A percentile compares a stretch with the other conserved stretches of the same genome.
Conservation (phyloP, 37 sponge, comb jelly and placozoan genomes). For the Halichondria panicea region DNA sequence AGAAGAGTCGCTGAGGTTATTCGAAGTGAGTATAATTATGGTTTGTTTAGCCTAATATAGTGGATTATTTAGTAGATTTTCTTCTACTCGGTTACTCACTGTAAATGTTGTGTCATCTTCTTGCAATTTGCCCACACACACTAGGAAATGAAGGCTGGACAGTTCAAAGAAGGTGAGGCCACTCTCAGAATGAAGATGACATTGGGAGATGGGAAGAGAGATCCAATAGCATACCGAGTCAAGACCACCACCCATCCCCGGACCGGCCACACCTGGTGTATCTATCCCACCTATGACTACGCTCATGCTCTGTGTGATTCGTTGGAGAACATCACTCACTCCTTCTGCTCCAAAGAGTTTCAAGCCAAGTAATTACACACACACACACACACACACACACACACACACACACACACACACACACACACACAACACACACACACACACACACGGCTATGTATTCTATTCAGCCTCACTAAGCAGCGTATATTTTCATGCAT, state of each 20-base stretch:
- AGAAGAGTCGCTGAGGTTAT: constrained; percentile 84
- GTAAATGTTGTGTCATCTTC: background rate
- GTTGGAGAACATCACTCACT: constrained; percentile 97
- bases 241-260: constrained; percentile 90
- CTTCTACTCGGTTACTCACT: background rate
- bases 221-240: constrained; percentile 99
- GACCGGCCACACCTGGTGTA: constrained; percentile 86
- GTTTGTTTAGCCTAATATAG: background rate
- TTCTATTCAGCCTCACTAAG: too few relatives aligned
- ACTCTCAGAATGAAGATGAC: constrained; percentile 92
- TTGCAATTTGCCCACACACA: background rate
- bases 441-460: too few relatives aligned
- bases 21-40: constrained; percentile 58
- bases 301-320: constrained; percentile 99
- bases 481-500: too few relatives aligned
- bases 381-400: too few relatives aligned
- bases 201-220: constrained; percentile 96
- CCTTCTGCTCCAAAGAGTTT: constrained; percentile 99
- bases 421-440: too few relatives aligned
- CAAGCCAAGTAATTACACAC: constrained; percentile 70
- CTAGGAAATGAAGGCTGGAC: constrained; percentile 95
- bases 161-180: constrained; percentile 92
- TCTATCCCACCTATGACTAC: constrained; percentile 99
- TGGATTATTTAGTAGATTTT: background rate
- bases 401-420: too few relatives aligned